Percentiles rank a stretch among this genome's conserved stretches.
Evolutionary conservation across 2,113 vertebrate genomes (phyloP).

Genomic region (Falcunculus frontatus): DNA sequence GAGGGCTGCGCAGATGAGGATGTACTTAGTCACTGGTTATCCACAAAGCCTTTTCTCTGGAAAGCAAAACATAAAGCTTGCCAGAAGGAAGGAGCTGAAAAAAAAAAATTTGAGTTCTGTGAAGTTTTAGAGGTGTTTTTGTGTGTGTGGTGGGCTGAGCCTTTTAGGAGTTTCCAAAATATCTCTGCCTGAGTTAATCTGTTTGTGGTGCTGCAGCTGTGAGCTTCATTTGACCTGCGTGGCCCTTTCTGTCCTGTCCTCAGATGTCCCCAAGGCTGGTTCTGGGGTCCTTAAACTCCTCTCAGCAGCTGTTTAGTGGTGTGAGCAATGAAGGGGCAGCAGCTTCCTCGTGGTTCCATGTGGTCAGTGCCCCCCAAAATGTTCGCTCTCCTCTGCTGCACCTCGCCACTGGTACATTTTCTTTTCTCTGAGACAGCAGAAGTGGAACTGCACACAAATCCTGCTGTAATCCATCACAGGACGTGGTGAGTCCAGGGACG

Average conservation of each 20-base stretch:
- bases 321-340: not conserved
- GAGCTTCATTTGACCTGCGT: not conserved
- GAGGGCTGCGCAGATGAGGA: not conserved
- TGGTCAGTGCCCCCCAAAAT: accelerated
- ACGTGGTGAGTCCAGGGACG: not conserved
- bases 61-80: not conserved
- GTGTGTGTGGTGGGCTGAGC: not conserved
- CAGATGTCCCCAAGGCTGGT: not conserved
- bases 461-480: not conserved
- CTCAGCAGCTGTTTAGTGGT: not conserved
- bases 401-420: accelerated
- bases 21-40: not conserved
- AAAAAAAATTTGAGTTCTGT: not conserved
- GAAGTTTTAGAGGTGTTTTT: not conserved
- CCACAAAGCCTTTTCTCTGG: not conserved
- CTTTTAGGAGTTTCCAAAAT: not conserved
- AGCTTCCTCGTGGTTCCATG: accelerated
- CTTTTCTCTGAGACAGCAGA: not conserved
- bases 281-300: not conserved
- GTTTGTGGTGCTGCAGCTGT: not conserved
- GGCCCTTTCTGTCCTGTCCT: not conserved
- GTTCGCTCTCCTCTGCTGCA: not conserved
- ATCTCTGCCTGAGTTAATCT: not conserved
- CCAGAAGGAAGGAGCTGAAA: not conserved
- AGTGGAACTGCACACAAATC: not conserved